A percentile compares a stretch with the other conserved stretches of the same genome.
Conservation (phyloP, 2,888 invertebrate species). For the Oscheius sp. region DNA sequence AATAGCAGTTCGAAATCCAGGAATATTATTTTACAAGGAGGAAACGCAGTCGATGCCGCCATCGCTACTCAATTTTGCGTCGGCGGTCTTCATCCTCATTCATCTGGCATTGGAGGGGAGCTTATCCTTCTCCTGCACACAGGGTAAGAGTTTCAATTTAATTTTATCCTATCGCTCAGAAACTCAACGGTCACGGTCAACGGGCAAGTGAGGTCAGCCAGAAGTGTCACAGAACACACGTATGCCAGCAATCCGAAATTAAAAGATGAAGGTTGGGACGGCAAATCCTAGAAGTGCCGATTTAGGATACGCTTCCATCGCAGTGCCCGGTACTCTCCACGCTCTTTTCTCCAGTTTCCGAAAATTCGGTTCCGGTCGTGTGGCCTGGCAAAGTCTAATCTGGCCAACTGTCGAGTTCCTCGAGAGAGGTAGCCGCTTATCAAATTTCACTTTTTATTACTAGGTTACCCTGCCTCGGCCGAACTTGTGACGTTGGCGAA, state of each 20-base stretch:
- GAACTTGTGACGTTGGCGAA: not conserved
- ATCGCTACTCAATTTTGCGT: slow-evolving; percentile 51
- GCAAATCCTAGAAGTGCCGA: not conserved
- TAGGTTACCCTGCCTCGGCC: slow-evolving; percentile 11
- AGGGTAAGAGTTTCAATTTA: slow-evolving; percentile 22
- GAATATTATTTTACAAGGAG: slow-evolving; percentile 43
- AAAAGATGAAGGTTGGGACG: slow-evolving; percentile 34
- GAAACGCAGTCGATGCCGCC: slow-evolving; percentile 48
- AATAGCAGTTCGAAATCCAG: slow-evolving; percentile 23
- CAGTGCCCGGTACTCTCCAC: slow-evolving; percentile 48
- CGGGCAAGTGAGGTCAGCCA: slow-evolving; percentile 44
- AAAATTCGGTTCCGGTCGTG: slow-evolving; percentile 48
- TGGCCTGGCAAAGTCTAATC: slow-evolving; percentile 43
- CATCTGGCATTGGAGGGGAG: slow-evolving; percentile 49
- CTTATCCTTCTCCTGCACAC: slow-evolving; percentile 44
- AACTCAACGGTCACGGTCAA: slow-evolving; percentile 40
- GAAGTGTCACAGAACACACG: slow-evolving; percentile 46
- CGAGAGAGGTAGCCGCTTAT: slow-evolving; percentile 3
- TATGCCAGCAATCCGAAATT: slow-evolving; percentile 47
- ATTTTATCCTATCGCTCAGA: not conserved
- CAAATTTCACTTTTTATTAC: not conserved
- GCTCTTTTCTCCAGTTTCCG: slow-evolving; percentile 43
- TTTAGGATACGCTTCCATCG: slow-evolving; percentile 51
- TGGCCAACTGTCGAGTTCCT: slow-evolving; percentile 42
- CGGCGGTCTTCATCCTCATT: slow-evolving; percentile 49